Evolutionary conservation across 2,113 vertebrate species (phyloP), one percentile per base, ranked within the genome.

Genomic region (Lophura nycthemera): DNA sequence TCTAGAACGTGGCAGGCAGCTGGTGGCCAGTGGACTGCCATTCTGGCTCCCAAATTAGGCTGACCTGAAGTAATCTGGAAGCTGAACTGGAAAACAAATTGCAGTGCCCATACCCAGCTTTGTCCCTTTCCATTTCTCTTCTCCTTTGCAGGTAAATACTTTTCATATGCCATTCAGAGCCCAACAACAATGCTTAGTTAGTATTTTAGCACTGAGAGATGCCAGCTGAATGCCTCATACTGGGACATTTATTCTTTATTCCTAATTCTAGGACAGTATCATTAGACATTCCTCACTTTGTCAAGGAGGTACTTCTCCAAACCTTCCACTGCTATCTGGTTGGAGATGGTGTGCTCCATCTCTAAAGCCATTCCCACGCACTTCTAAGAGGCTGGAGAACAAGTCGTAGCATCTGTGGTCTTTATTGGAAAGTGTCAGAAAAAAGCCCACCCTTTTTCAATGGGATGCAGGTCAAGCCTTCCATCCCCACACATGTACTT

Each of bases 201-300:
- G 32, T 34, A 18, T 36, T 30, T 78, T 32, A 91, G 38, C 54
- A 75, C 16, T 4, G 11, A 54, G 40, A 87, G 60, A 47, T 14
- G 24, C 1, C 21, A 81, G 22, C 42, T 40, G 27, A 66, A 76
- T 38, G 20, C 54, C 54, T 90, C 19, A 38, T 42, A 30, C 45
- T 38, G 42, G 63, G 61, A 89, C 34, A 83, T 59, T 32, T 86
- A 83, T 74, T 36, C 25, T 86, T 72, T 85, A 75, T 71, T 70
- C 34, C 75, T 79, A 79, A 89, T 71, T 92, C 92, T n/a, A 91
- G 36, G 52, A 83, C 38, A 94, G 86, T 27, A 12, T 32, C 54
- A n/a, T 73, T 34, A 87, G 36, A 40, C 59, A 76, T 88, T 90
- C 91, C 75, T 45, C 47, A 40, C 42, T 93, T 93, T 90, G 36